phyloP scores from a whole-genome alignment of 2,797 vertebrate genomes.

The Spheniscus humboldti region DNA sequence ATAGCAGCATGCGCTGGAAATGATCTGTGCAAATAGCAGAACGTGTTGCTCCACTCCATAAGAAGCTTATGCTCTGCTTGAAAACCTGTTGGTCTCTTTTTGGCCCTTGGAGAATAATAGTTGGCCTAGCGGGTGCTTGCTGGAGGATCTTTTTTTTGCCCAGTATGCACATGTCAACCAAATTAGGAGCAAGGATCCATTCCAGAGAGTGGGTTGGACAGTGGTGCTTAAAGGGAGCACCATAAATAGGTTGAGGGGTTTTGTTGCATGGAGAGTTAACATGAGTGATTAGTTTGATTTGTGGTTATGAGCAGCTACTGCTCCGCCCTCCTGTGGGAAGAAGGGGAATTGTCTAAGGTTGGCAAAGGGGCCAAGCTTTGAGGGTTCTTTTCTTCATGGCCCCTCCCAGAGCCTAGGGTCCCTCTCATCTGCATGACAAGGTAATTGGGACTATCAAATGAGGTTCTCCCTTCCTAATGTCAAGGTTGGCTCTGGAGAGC shows the following conservation, averaged over 20 bases:
- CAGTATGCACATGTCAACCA: not conserved
- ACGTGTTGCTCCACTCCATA: not conserved
- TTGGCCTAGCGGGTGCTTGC: not conserved
- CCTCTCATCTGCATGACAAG: not conserved
- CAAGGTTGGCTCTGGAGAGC: not conserved
- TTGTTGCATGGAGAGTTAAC: not conserved
- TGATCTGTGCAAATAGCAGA: not conserved
- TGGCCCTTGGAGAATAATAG: not conserved
- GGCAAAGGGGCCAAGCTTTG: not conserved
- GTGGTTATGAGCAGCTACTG: not conserved
- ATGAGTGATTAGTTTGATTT: not conserved
- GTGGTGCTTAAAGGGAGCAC: not conserved
- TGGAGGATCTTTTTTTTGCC: not conserved
- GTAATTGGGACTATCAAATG: not conserved
- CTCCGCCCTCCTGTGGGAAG: not conserved
- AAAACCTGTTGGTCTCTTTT: not conserved
- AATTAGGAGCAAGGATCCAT: not conserved
- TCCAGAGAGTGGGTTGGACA: not conserved
- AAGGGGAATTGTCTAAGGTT: not conserved
- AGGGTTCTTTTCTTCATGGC: fast-evolving
- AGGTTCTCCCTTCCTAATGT: not conserved
- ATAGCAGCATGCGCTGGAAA: not conserved
- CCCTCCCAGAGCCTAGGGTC: not conserved
- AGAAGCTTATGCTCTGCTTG: not conserved
- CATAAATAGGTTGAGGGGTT: not conserved